These are phyloP conservation scores for Arion vulgaris DNA, from an alignment of 1,140 invertebrate genomes.

Conservation along the genomic window DNA sequence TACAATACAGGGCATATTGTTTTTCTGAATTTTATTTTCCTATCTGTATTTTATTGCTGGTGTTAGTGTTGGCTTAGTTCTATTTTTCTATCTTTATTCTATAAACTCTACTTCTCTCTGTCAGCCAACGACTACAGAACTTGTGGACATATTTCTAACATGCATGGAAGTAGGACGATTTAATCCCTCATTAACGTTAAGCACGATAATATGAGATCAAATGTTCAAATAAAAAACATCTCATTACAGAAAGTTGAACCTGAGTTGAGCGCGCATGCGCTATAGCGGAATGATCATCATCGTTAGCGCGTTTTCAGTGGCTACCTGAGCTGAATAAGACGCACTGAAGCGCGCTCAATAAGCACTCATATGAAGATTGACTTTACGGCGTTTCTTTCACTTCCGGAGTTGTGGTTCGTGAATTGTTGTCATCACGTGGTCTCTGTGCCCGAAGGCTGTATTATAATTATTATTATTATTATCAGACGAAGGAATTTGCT, in stretches of 20 bases:
- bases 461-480: too few relatives aligned
- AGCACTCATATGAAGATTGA: neutral
- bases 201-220: neutral
- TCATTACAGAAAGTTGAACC: neutral
- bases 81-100: too few relatives aligned
- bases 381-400: too few relatives aligned
- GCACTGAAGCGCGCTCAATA: neutral
- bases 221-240: neutral
- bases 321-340: neutral
- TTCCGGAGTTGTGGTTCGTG: too few relatives aligned
- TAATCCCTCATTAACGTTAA: neutral
- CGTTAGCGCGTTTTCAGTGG: neutral
- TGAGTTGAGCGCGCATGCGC: neutral
- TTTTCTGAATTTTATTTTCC: too few relatives aligned
- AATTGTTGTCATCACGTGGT: too few relatives aligned
- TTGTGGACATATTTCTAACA: neutral
- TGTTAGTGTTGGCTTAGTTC: too few relatives aligned
- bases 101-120: too few relatives aligned
- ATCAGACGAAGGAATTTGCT: too few relatives aligned
- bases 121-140: neutral
- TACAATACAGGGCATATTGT: too few relatives aligned
- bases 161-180: neutral
- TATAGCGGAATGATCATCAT: neutral
- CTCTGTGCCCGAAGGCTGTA: too few relatives aligned
- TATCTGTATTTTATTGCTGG: too few relatives aligned